Conservation (phyloP, 2,797 vertebrate genomes). For the Alcedo quadribrachys region DNA sequence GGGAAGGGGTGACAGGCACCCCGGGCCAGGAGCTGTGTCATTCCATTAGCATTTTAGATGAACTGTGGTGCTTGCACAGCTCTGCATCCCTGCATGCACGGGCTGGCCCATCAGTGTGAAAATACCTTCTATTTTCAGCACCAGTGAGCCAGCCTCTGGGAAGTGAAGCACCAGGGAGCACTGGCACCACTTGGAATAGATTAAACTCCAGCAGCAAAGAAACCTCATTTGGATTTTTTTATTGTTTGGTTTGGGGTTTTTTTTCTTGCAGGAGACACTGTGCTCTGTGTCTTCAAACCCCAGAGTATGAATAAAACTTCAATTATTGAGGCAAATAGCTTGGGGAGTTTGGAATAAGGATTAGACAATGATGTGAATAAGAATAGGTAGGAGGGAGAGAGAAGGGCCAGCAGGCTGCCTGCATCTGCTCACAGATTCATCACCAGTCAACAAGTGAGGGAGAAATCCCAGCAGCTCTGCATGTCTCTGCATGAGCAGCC, state of each 20-base stretch:
- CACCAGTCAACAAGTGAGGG: not conserved
- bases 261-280: not conserved
- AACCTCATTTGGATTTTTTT: not conserved
- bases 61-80: not conserved
- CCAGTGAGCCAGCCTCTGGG: not conserved
- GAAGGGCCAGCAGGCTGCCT: not conserved
- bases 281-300: not conserved
- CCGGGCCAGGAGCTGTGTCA: not conserved
- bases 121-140: not conserved
- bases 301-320: not conserved
- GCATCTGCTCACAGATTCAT: not conserved
- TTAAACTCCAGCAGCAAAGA: not conserved
- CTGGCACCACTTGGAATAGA: not conserved
- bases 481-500: not conserved
- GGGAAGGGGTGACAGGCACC: not conserved
- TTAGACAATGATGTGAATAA: conserved; percentile 18
- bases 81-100: not conserved
- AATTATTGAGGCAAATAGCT: conserved; percentile 27
- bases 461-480: not conserved
- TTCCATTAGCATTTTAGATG: not conserved
- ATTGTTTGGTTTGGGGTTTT: not conserved
- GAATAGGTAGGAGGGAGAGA: not conserved
- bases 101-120: not conserved
- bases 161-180: conserved; percentile 7
- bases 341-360: conserved; percentile 12